Conservation (phyloP, 2,113 vertebrate species). For the Aegithalos caudatus region DNA sequence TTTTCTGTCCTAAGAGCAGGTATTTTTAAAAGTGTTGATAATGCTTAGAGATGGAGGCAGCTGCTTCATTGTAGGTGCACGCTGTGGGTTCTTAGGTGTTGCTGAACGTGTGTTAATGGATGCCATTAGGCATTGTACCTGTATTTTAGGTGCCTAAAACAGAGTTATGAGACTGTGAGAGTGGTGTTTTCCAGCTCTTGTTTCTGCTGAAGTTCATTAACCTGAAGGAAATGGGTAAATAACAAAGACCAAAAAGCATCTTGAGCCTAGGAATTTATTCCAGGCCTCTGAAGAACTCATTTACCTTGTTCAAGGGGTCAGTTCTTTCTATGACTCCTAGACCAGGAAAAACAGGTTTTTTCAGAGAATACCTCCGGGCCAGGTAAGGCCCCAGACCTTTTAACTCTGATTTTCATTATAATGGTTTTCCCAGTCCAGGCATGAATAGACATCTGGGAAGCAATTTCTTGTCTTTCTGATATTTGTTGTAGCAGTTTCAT, state of each 20-base stretch:
- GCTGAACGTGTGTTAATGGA: background rate
- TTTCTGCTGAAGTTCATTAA: background rate
- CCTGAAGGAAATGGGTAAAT: background rate
- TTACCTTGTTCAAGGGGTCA: slow-evolving; percentile 35
- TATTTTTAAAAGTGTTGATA: background rate
- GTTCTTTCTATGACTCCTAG: background rate
- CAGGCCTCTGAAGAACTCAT: background rate
- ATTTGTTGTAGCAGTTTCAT: background rate
- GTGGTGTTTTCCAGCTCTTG: background rate
- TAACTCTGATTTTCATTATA: slow-evolving; percentile 42
- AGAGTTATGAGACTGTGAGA: background rate
- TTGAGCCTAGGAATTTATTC: background rate
- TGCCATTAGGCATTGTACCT: background rate
- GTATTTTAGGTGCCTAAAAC: background rate
- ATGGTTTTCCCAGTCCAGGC: slow-evolving; percentile 1
- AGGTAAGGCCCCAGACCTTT: slow-evolving; percentile 31
- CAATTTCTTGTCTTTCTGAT: background rate
- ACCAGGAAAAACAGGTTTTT: slow-evolving; percentile 48
- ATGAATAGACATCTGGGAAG: slow-evolving; percentile 39
- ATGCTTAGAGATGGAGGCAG: background rate
- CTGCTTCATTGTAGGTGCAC: background rate
- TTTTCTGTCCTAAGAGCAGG: background rate
- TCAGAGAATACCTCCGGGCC: slow-evolving; percentile 30
- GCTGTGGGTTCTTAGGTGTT: background rate
- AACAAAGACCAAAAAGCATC: background rate